Evolutionary conservation across 1,140 invertebrate genomes (phyloP).

Genomic region (Aphaenogaster floridana): DNA sequence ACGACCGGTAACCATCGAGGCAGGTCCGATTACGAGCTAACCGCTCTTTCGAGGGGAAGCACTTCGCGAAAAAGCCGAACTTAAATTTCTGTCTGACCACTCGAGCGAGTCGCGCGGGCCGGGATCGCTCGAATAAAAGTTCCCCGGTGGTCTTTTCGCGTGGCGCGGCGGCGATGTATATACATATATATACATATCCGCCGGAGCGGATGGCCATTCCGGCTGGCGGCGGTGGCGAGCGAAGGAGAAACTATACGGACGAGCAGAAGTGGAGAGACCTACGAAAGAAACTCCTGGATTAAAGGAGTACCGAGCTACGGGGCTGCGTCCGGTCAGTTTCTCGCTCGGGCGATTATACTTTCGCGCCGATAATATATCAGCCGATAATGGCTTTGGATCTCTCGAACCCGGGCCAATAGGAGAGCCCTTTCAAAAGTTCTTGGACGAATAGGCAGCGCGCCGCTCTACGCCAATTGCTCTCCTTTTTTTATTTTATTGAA

Average conservation of each 20-base stretch:
- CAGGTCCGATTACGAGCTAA: conserved; percentile 51
- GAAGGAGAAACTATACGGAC: conserved; percentile 55
- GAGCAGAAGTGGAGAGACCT: conserved; percentile 39
- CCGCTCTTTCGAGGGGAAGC: conserved; percentile 15
- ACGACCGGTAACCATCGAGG: conserved; percentile 50
- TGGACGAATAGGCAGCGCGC: conserved; percentile 22
- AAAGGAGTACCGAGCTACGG: conserved; percentile 56
- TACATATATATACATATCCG: conserved; percentile 62
- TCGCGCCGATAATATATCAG: conserved; percentile 85
- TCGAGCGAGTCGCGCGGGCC: conserved; percentile 61
- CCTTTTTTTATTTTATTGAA: conserved; percentile 54
- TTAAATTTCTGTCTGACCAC: conserved; percentile 76
- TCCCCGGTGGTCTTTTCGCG: conserved; percentile 48
- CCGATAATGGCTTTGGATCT: conserved; percentile 80
- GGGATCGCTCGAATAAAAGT: conserved; percentile 61
- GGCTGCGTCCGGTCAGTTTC: conserved; percentile 68
- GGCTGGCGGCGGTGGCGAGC: conserved; percentile 1
- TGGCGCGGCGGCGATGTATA: conserved; percentile 41
- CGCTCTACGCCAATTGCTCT: background rate
- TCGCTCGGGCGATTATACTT: conserved; percentile 83
- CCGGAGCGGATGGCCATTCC: conserved; percentile 20
- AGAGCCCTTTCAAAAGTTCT: conserved; percentile 61
- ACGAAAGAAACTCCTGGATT: conserved; percentile 56
- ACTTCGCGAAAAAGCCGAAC: conserved; percentile 67
- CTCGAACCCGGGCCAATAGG: conserved; percentile 73